Evolutionary conservation across 1,140 invertebrate genomes (phyloP).

Genomic region (Olivierus martensii): DNA sequence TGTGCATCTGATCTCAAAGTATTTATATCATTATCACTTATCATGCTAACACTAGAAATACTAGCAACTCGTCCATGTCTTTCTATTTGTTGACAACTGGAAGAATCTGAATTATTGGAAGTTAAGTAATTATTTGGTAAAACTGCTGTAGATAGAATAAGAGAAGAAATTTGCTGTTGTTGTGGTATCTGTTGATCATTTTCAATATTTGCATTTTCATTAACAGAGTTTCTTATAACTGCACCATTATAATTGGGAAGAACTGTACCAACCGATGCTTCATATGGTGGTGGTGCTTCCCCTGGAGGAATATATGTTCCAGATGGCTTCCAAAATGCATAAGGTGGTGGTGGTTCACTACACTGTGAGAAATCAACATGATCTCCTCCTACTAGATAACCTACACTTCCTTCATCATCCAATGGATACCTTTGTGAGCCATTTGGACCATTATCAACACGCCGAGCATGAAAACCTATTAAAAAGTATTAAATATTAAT

Average conservation of each 20-base stretch:
- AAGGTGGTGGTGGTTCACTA: constrained; percentile 23
- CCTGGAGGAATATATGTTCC: constrained; percentile 22
- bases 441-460: constrained; percentile 15
- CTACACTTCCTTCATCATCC: constrained; percentile 18
- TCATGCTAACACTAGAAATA: neutral
- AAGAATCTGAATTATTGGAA: too few species aligned
- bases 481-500: too few species aligned
- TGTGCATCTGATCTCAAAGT: constrained; percentile 1
- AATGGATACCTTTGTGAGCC: constrained; percentile 12
- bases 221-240: too few species aligned
- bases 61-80: neutral
- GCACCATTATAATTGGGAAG: too few species aligned
- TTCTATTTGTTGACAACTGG: too few species aligned
- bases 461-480: constrained; percentile 13
- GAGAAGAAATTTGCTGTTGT: too few species aligned
- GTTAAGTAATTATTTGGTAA: too few species aligned
- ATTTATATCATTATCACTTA: neutral
- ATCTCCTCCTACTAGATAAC: constrained; percentile 19
- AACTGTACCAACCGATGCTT: constrained; percentile 4
- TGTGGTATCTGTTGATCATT: too few species aligned
- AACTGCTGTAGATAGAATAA: too few species aligned
- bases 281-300: constrained; percentile 24
- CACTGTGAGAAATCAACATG: constrained; percentile 19
- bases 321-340: constrained; percentile 24
- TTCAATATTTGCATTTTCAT: too few species aligned